phyloP scores from a whole-genome alignment of 1,140 invertebrate genomes.

The Drosophila arawakana region DNA sequence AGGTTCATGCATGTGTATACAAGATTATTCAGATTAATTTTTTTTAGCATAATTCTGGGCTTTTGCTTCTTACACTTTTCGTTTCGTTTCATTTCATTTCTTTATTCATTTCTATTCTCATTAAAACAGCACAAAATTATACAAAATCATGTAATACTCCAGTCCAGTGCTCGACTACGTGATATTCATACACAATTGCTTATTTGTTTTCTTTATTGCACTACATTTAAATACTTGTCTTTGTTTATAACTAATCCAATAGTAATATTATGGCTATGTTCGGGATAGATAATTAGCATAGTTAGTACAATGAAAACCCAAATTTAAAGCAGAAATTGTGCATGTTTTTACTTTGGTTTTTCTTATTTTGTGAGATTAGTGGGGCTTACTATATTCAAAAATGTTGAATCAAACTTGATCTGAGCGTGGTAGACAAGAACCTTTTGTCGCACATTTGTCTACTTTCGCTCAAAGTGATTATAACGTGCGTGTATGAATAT shows the following conservation, averaged over 20 bases:
- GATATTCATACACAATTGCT: not conserved
- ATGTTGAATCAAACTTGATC: not conserved
- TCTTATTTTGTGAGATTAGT: no score
- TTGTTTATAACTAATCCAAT: not conserved
- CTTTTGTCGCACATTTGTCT: not conserved
- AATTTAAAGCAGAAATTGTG: no score
- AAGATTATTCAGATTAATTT: conserved; percentile 5
- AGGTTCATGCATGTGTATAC: conserved; percentile 11
- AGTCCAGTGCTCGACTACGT: not conserved
- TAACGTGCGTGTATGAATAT: not conserved
- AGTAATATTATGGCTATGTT: not conserved
- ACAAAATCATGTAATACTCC: not conserved
- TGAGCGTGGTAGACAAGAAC: not conserved
- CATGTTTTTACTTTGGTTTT: no score
- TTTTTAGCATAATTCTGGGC: not conserved
- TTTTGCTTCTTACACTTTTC: not conserved
- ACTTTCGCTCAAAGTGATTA: not conserved
- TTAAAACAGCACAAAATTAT: no score
- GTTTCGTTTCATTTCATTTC: not conserved
- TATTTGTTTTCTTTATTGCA: not conserved
- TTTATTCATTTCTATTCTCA: no score
- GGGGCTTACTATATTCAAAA: not conserved
- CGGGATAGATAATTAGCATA: not conserved
- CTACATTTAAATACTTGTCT: not conserved
- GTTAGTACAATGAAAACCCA: not conserved